These are phyloP conservation scores for Drosophila funebris DNA, from an alignment of 1,140 invertebrate genomes.

Conservation along the genomic window DNA sequence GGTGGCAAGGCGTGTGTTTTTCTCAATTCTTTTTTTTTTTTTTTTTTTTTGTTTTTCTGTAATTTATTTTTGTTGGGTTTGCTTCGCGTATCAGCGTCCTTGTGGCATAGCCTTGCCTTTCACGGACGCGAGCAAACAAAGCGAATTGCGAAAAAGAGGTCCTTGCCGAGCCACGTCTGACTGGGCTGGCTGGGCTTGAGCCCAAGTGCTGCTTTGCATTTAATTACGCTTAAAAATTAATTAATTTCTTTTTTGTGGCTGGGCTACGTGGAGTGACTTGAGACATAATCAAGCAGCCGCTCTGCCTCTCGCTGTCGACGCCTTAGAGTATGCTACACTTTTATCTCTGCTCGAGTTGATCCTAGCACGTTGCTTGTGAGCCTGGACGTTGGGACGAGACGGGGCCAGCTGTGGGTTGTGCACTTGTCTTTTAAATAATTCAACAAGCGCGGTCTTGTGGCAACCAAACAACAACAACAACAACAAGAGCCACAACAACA, in stretches of 20 bases:
- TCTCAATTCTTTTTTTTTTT: constrained; percentile 13
- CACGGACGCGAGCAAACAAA: constrained; percentile 43
- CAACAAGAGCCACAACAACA: constrained; percentile 3
- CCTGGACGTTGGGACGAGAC: neutral
- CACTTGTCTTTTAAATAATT: constrained; percentile 78
- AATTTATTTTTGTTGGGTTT: neutral
- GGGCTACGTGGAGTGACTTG: constrained; percentile 62
- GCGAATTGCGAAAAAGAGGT: constrained; percentile 22
- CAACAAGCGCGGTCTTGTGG: constrained; percentile 66
- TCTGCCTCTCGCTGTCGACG: constrained; percentile 37
- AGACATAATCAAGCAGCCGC: constrained; percentile 75
- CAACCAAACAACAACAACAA: constrained; percentile 29
- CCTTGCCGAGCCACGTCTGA: constrained; percentile 21
- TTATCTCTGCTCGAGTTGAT: constrained; percentile 62
- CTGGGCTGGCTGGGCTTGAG: constrained; percentile 16
- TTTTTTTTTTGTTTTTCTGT: neutral
- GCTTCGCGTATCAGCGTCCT: constrained; percentile 14
- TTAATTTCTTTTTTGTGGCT: constrained; percentile 77
- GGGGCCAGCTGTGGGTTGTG: constrained; percentile 30
- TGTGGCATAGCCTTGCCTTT: constrained; percentile 39
- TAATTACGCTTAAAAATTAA: constrained; percentile 82
- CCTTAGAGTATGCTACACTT: constrained; percentile 78
- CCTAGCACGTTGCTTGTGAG: constrained; percentile 39
- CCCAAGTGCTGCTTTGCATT: constrained; percentile 75
- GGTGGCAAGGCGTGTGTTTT: constrained; percentile 6